Base-by-base conservation (phyloP, 2,113 vertebrate species). In the Hepsetus odoe region DNA sequence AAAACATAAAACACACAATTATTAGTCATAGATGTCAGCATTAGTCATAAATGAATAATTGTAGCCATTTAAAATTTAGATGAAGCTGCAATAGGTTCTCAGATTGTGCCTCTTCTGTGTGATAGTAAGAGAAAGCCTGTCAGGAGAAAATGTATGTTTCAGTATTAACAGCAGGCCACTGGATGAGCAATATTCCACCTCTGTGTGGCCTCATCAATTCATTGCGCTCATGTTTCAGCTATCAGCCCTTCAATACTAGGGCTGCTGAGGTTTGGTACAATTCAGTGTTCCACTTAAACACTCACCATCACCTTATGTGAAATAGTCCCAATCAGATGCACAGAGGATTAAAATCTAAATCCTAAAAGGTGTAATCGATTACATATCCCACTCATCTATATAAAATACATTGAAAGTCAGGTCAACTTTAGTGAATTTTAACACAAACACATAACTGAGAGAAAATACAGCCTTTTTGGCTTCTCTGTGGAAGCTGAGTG, bases 31-130 rank as follows among this genome's bases (percentile, higher is more conserved):
- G n/a, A n/a, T n/a, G 86, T 89, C 84, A 82, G 83, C 81, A 89
- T 89, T 87, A 88, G 85, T 88, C 86, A 86, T 83, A 83, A 86
- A 90, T 91, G 74, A 91, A 90, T 91, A 89, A 90, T 91, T 91
- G 85, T 90, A 85, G 73, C 38, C 74, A 88, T 92, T 89, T 86
- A 84, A 87, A 89, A 90, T 91, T 85, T 84, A 88, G 85, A 92
- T 89, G 82, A 88, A 83, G 76, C 76, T 44, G 81, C 72, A 13
- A 62, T 56, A 40, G 80, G 86, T 86, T 88, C 85, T 85, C 81
- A 13, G 58, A 67, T 66, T 79, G 71, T 59, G 64, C 55, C 64
- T 35, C 38, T 65, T 73, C 85, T 67, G 80, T 80, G 77, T 83
- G 85, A 75, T 81, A 78, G 86, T 86, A 90, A 90, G 88, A 91